Evolutionary conservation across 2,113 vertebrate species (phyloP).

Genomic region (Corydoras sp.): DNA sequence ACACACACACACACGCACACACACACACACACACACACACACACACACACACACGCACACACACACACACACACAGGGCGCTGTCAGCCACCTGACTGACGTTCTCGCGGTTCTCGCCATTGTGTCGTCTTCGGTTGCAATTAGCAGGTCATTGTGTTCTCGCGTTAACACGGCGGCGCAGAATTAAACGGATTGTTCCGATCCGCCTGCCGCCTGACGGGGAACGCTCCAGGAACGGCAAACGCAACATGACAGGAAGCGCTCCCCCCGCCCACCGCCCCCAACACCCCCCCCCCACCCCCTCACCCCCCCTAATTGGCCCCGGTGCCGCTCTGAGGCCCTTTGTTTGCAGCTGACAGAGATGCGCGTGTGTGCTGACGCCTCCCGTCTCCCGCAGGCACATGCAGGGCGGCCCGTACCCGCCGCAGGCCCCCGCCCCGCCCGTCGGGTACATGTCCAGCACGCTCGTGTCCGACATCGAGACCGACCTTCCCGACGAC

Average conservation of each 20-base stretch:
- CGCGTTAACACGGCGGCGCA: conserved; percentile 39
- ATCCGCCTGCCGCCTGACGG: conserved; percentile 40
- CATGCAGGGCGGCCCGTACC: conserved; percentile 86
- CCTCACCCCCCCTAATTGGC: conserved; percentile 25
- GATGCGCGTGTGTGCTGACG: conserved; percentile 2
- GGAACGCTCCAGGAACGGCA: conserved; percentile 30
- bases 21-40: conserved; percentile 33
- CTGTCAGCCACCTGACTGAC: conserved; percentile 55
- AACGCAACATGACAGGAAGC: conserved; percentile 31
- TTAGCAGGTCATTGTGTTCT: conserved; percentile 66
- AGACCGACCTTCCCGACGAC: conserved; percentile 87
- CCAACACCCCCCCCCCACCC: conserved; percentile 1
- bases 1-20: conserved; percentile 23
- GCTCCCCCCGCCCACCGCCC: conserved; percentile 12
- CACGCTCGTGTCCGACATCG: conserved; percentile 93
- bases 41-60: conserved; percentile 43
- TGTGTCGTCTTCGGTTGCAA: conserved; percentile 55
- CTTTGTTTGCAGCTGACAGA: conserved; percentile 37
- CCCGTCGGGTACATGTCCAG: conserved; percentile 94
- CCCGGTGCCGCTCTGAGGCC: conserved; percentile 26
- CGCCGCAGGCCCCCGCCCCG: conserved; percentile 88
- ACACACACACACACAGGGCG: conserved; percentile 51
- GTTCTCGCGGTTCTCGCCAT: conserved; percentile 45
- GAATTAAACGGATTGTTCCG: conserved; percentile 53
- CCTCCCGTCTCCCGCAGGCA: conserved; percentile 70